Base-by-base conservation (phyloP, 2,797 vertebrate species). In the Phyllotis vaccarum region DNA sequence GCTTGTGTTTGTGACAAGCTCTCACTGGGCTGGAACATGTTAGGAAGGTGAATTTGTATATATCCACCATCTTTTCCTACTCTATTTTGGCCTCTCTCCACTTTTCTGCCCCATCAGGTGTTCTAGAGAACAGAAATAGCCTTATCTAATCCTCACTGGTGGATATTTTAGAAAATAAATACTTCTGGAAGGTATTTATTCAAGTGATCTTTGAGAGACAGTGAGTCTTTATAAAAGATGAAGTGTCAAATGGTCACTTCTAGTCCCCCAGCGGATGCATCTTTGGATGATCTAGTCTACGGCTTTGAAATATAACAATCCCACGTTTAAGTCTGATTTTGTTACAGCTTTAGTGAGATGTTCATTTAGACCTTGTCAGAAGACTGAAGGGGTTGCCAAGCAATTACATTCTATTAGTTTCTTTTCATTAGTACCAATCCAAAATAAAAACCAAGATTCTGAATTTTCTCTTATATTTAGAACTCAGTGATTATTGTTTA, bases 371-470 rank as follows among this genome's bases (percentile, higher is more conserved):
- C 66, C 62, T 56, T 8, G 62, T 56, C 29, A 74, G 40, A 62
- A 3, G 17, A 2, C 40, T 56, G 76, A 27, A 82, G 66, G 37
- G 27, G 8, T 94, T 13, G 40, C 86, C 56, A 54, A 86, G 72
- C 11, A 31, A 86, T 64, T 81, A 72, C 83, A 90, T 37, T 66
- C 3, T 43, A 60, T 52, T 29, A 9, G 19, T 58, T 52, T 90
- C 56, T 92, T 83, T 92, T 92, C 40, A 95, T 85, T 85, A 80
- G 75, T 92, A 24, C 12, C 21, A 86, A 91, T 58, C 13, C 34
- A 46, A 54, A 75, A 81, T 31, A 75, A 75, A 75, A 95, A 29
- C 37, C 46, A 43, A 43, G 62, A 85, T 10, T 86, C 6, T 74
- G 60, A 83, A 66, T 14, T 80, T 90, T 80, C 58, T 89, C 58